Percentiles rank a stretch among this genome's conserved stretches.
phyloP scores from a whole-genome alignment of 2,888 invertebrate genomes.

The Harpalus rubripes region DNA sequence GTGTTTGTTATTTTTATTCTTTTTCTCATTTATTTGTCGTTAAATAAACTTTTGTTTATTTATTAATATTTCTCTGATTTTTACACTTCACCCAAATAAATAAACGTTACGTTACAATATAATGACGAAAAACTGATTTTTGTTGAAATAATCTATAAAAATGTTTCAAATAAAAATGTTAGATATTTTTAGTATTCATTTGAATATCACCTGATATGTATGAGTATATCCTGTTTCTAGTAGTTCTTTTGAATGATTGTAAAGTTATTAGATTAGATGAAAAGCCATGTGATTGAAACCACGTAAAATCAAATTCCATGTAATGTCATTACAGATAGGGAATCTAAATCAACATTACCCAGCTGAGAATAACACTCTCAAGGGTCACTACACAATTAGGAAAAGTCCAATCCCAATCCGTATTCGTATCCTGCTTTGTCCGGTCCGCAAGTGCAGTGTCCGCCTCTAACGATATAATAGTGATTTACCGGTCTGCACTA shows the following conservation, averaged over 20 bases:
- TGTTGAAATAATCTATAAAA: too few relatives aligned
- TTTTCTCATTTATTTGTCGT: too few relatives aligned
- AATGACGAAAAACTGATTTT: too few relatives aligned
- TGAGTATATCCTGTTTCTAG: neutral
- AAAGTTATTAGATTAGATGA: neutral
- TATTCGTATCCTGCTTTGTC: constrained; percentile 20
- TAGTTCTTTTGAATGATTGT: neutral
- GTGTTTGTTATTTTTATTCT: too few relatives aligned
- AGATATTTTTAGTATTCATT: too few relatives aligned
- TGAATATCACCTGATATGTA: neutral
- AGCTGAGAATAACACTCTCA: constrained; percentile 15
- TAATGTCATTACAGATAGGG: neutral
- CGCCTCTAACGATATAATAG: constrained; percentile 44
- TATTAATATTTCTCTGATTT: too few relatives aligned
- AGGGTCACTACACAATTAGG: constrained; percentile 39
- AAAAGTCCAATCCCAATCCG: constrained; percentile 31
- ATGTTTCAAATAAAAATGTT: too few relatives aligned
- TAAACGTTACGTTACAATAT: too few relatives aligned
- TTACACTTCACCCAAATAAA: too few relatives aligned
- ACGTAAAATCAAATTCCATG: neutral
- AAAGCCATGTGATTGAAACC: neutral
- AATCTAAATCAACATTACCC: constrained; percentile 31
- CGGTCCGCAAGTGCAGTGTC: constrained; percentile 31
- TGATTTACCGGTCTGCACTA: constrained; percentile 44
- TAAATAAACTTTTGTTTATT: too few relatives aligned